A percentile compares a stretch with the other conserved stretches of the same genome.
These are phyloP conservation scores for Hypothenemus hampei DNA, from an alignment of 1,140 invertebrate species.

Conservation along the genomic window DNA sequence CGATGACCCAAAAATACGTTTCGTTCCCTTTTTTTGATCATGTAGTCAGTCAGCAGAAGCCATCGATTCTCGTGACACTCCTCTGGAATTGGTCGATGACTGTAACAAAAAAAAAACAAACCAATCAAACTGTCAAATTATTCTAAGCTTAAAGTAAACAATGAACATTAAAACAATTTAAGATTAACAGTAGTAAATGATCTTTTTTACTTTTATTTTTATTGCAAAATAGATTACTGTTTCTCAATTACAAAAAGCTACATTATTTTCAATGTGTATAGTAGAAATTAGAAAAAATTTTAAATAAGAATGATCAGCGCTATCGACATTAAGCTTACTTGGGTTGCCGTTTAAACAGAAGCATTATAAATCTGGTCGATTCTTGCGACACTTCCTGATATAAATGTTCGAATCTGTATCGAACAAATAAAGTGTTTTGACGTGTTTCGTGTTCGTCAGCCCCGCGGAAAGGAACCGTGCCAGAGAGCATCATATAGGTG, in stretches of 20 bases:
- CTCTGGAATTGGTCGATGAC: slow-evolving; percentile 87
- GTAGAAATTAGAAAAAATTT: not conserved
- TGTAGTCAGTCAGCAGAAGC: slow-evolving; percentile 85
- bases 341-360: slow-evolving; percentile 89
- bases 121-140: not conserved
- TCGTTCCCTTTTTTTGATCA: slow-evolving; percentile 87
- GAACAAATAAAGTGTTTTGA: slow-evolving; percentile 87
- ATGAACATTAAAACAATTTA: no score
- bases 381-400: slow-evolving; percentile 94
- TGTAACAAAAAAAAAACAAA: slow-evolving; percentile 47
- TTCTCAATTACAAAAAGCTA: no score
- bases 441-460: slow-evolving; percentile 76
- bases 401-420: slow-evolving; percentile 91
- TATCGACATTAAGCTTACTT: slow-evolving; percentile 54
- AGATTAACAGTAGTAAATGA: no score
- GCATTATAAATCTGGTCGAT: slow-evolving; percentile 89
- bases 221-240: no score
- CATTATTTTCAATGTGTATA: no score
- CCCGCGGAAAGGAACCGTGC: slow-evolving; percentile 87
- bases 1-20: slow-evolving; percentile 78
- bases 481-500: slow-evolving; percentile 90
- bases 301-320: not conserved
- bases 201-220: no score
- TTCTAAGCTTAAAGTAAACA: no score
- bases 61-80: slow-evolving; percentile 95